phyloP scores from a whole-genome alignment of 1,140 invertebrate genomes.

The Calephelis virginiensis region DNA sequence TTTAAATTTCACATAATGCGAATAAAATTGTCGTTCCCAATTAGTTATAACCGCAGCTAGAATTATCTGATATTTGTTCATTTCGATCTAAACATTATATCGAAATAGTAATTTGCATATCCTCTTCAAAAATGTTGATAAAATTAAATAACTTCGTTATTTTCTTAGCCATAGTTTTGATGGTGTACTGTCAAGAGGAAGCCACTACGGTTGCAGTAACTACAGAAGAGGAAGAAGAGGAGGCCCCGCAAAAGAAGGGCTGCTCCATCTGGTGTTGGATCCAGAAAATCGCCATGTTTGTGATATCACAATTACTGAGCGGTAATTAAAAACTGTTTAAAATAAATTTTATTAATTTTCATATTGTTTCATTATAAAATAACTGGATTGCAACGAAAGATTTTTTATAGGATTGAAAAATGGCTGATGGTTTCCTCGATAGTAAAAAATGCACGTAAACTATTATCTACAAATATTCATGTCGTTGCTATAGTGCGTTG shows the following conservation, averaged over 20 bases:
- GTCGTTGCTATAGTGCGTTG: too few species aligned
- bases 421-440: too few species aligned
- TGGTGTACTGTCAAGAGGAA: conserved; percentile 51
- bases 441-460: too few species aligned
- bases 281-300: conserved; percentile 74
- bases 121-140: conserved; percentile 28
- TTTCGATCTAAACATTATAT: conserved; percentile 5
- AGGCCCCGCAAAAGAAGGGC: conserved; percentile 54
- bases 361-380: neutral
- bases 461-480: too few species aligned
- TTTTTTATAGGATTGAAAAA: too few species aligned
- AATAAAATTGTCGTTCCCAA: conserved; percentile 27
- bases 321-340: conserved; percentile 35
- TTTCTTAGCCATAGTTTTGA: conserved; percentile 36
- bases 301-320: conserved; percentile 67
- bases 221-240: conserved; percentile 61
- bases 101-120: neutral
- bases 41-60: neutral
- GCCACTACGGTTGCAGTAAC: conserved; percentile 39
- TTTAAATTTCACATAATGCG: conserved; percentile 21
- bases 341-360: conserved; percentile 1
- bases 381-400: too few species aligned
- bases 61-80: neutral
- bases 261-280: conserved; percentile 78
- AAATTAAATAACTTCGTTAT: conserved; percentile 33